phyloP scores from a whole-genome alignment of 2,888 invertebrate species.

The Torymus aiolomorphi region DNA sequence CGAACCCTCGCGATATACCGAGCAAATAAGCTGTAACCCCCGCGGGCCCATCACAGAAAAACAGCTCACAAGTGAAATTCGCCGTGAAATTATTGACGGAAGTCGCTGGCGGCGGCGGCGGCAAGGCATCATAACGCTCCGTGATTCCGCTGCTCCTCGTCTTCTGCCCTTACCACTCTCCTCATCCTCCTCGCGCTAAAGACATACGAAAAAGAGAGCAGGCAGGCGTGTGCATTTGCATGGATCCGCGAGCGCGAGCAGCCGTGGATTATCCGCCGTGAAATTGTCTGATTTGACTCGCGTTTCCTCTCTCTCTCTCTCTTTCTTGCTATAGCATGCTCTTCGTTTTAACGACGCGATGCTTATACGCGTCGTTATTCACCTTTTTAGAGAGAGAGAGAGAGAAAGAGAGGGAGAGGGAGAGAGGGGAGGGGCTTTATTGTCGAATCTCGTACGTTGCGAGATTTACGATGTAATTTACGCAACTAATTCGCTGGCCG shows the following conservation, averaged over 20 bases:
- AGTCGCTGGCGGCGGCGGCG: slow-evolving; percentile 68
- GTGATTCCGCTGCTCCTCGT: slow-evolving; percentile 67
- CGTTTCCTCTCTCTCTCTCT: slow-evolving; percentile 59
- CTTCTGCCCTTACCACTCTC: not conserved
- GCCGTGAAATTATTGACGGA: slow-evolving; percentile 74
- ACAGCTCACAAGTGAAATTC: slow-evolving; percentile 70
- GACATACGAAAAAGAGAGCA: not conserved
- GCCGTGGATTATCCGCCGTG: slow-evolving; percentile 62
- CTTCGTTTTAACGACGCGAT: slow-evolving; percentile 58
- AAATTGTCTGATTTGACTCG: slow-evolving; percentile 70
- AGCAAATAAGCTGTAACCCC: too few species aligned
- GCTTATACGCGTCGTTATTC: slow-evolving; percentile 61
- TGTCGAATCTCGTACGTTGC: slow-evolving; percentile 45
- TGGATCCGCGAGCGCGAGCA: slow-evolving; percentile 25
- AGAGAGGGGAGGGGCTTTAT: slow-evolving; percentile 26
- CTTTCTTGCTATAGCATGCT: slow-evolving; percentile 56
- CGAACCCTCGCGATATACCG: too few species aligned
- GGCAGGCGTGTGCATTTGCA: slow-evolving; percentile 43
- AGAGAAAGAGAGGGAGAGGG: too few species aligned
- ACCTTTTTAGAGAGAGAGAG: slow-evolving; percentile 43
- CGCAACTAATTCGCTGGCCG: slow-evolving; percentile 52
- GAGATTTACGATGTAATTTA: slow-evolving; percentile 56
- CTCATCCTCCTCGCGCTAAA: slow-evolving; percentile 18
- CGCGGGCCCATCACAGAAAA: slow-evolving; percentile 59
- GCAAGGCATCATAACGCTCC: slow-evolving; percentile 73